Evolutionary conservation across 2,113 vertebrate species (phyloP), one percentile per base, ranked within the genome.

Genomic region (Antechinus stuartii): DNA sequence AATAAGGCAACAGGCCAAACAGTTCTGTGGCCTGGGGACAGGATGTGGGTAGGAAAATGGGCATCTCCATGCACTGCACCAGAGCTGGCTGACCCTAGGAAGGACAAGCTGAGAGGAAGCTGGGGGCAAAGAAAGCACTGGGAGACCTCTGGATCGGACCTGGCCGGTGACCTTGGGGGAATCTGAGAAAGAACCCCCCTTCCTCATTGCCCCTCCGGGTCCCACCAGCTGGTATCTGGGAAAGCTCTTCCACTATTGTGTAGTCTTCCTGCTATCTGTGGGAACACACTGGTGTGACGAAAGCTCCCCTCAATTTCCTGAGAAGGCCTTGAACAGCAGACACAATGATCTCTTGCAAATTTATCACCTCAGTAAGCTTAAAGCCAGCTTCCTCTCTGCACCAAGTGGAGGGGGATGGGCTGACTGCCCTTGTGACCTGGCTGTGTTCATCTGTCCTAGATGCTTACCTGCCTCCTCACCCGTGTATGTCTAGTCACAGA

Each of bases 51-150:
- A 97, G 93, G 93, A 96, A 76, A 90, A 90, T 2, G 35, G 91
- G 61, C 95, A 90, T 2, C 46, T 0, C 90, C 96, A 93, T 94
- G 95, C 96, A 96, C 95, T 97, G 98, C 97, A 97, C 96, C 92
- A 93, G 96, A 97, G 91, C 95, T 90, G 91, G 1, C 2, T 97
- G 97, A 97, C 97, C 91, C 96, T 95, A 97, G 95, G 95, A 98
- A 98, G 96, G 97, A 96, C 96, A 97, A 3, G 1, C 92, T 46
- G 92, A 93, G 89, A 35, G 94, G 93, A 97, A 94, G 93, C 50
- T 14, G 6, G 92, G 95, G 94, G 0, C 14, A n/a, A 0, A 90
- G n/a, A 84, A 1, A 8, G 57, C 91, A 95, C 0, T 0, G 54
- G 42, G 49, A 49, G 92, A 93, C 30, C 53, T 0, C 56, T 26